Percentiles rank a stretch among this genome's conserved stretches.
Conservation (phyloP, 1,140 invertebrate species). For the Diabrotica undecimpunctata region DNA sequence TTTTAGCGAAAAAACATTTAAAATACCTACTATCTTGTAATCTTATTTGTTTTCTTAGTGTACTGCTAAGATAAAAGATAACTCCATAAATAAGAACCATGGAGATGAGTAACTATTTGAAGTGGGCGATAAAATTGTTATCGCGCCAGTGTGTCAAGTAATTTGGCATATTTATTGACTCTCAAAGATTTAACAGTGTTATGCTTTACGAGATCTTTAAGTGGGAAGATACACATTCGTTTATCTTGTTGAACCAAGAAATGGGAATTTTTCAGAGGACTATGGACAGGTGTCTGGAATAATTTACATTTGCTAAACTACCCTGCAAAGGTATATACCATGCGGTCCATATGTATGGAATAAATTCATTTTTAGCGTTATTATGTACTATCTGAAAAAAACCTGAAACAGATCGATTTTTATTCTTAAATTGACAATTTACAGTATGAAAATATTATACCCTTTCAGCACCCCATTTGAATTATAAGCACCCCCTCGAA, state of each 20-base stretch:
- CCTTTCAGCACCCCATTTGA: too few species aligned
- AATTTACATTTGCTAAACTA: background rate
- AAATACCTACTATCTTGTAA: too few species aligned
- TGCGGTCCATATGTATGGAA: too few species aligned
- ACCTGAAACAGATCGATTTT: too few species aligned
- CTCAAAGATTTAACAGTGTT: conserved; percentile 27
- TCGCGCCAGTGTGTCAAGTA: conserved; percentile 31
- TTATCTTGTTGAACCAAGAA: conserved; percentile 20
- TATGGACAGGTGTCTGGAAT: background rate
- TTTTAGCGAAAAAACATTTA: too few species aligned
- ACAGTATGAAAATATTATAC: too few species aligned
- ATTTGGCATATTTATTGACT: conserved; percentile 33
- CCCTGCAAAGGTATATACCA: background rate
- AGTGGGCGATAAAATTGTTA: conserved; percentile 30
- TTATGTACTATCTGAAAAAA: too few species aligned
- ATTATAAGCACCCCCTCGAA: too few species aligned
- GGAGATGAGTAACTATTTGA: conserved; percentile 12
- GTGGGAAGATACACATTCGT: conserved; percentile 26
- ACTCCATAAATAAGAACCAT: background rate
- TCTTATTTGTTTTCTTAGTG: too few species aligned
- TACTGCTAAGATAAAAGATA: too few species aligned
- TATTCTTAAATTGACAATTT: too few species aligned
- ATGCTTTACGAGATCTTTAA: conserved; percentile 27
- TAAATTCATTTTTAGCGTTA: too few species aligned
- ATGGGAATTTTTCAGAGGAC: conserved; percentile 5